Base-by-base conservation (phyloP, 2,113 vertebrate species). In the Sinocyclocheilus anshuiensis region DNA sequence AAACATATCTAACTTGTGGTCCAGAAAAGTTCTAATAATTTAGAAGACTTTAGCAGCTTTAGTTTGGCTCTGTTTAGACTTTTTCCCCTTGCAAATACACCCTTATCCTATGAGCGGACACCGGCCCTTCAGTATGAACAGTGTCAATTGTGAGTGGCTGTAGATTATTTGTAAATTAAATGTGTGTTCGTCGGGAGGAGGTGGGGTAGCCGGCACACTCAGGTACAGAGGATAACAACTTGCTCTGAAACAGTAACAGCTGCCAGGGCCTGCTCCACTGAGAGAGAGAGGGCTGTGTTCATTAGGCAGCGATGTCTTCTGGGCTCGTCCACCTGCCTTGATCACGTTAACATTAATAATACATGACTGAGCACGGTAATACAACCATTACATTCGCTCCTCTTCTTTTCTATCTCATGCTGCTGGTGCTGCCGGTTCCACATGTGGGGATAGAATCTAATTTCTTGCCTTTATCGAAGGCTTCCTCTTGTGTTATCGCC, bases 261-360 rank as follows among this genome's bases (percentile, higher is more conserved):
- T 95, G 95, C 92, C 93, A 90, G 93, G 93, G 91, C 93, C 91
- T 93, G 90, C 93, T 94, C 92, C 88, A 87, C 87, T 12, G 82
- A 88, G 88, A 83, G 61, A 78, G 86, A 74, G 29, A 84, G 90
- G 86, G 90, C 90, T 86, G 74, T 92, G 92, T 94, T 95, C 94
- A 95, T 95, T 95, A 95, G 92, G 91, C 90, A 91, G 92, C 88
- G 90, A 91, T 87, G 88, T 92, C 94, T 95, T 94, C 91, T 90
- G 94, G 93, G 94, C 92, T 92, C 90, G 93, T 93, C 93, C 95
- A 95, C 95, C 94, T 95, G 94, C 94, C 93, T 95, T 94, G 91
- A 94, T 95, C 95, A 95, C 92, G 92, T 92, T 93, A 92, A 89
- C 94, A 95, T 96, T 94, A 95, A 96, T 95, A 95, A 95, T 95